A percentile compares a stretch with the other conserved stretches of the same genome.
These are phyloP conservation scores for Strix uralensis DNA, from an alignment of 2,113 vertebrate species.

Conservation along the genomic window DNA sequence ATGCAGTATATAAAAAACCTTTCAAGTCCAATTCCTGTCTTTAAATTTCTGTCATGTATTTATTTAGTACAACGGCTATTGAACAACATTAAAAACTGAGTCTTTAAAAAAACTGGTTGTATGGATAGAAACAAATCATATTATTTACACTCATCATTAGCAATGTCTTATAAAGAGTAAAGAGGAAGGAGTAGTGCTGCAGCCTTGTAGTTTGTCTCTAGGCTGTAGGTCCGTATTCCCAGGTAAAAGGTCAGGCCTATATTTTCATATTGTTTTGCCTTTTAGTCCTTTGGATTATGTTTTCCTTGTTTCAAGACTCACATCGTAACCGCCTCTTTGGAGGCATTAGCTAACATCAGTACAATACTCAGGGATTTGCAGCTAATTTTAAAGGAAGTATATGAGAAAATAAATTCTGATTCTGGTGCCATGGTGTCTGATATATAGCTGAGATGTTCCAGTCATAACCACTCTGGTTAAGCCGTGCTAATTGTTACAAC, in stretches of 20 bases:
- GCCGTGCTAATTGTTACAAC: neutral
- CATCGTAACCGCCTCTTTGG: neutral
- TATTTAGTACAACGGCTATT: neutral
- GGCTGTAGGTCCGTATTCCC: neutral
- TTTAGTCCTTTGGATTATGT: neutral
- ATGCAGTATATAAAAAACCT: neutral
- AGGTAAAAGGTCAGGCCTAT: neutral
- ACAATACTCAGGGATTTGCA: neutral
- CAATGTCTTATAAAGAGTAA: neutral
- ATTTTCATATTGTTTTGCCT: neutral
- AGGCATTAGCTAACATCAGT: neutral
- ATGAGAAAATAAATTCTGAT: neutral
- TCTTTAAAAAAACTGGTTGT: neutral
- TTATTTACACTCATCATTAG: neutral
- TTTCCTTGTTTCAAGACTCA: neutral
- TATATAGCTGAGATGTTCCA: neutral
- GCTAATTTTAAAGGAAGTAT: neutral
- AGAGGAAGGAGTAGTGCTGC: neutral
- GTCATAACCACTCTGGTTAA: fast-evolving
- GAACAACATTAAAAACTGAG: neutral
- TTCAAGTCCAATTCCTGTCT: neutral
- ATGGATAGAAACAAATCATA: neutral
- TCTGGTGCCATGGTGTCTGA: neutral
- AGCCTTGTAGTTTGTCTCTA: neutral
- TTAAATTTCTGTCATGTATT: neutral